These are phyloP conservation scores for Mustela lutreola DNA, from an alignment of 2,113 vertebrate genomes.

Conservation along the genomic window DNA sequence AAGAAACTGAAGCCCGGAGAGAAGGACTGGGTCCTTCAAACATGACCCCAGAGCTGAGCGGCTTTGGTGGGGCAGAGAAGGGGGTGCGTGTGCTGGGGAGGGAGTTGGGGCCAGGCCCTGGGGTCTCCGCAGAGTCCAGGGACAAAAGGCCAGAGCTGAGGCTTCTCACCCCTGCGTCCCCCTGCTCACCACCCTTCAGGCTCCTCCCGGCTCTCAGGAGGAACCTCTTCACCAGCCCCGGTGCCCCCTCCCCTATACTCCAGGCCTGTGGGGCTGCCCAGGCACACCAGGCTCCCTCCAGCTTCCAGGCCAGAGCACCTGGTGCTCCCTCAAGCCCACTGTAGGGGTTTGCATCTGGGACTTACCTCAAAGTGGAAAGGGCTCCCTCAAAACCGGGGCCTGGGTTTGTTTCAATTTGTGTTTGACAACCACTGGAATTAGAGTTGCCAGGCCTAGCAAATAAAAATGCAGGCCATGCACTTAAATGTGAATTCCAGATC, in stretches of 20 bases:
- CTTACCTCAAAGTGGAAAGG: neutral
- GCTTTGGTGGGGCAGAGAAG: neutral
- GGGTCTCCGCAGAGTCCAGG: neutral
- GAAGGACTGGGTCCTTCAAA: neutral
- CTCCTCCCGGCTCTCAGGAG: fast-evolving
- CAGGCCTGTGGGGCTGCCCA: neutral
- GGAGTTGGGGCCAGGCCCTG: neutral
- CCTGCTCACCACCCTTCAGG: neutral
- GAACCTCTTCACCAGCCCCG: neutral
- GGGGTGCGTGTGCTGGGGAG: neutral
- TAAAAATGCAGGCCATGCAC: neutral
- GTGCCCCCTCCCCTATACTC: neutral
- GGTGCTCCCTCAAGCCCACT: fast-evolving
- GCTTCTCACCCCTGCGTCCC: neutral
- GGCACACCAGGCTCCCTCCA: neutral
- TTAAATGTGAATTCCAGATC: neutral
- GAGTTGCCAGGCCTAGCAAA: neutral
- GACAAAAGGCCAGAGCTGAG: neutral
- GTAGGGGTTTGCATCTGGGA: fast-evolving
- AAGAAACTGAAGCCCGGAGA: neutral
- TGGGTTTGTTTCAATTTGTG: too few species aligned
- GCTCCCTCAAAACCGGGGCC: neutral
- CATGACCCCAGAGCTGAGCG: neutral
- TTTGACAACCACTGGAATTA: neutral
- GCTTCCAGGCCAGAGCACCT: neutral